phyloP scores from a whole-genome alignment of 1,140 invertebrate genomes.

The Temnothorax longispinosus region DNA sequence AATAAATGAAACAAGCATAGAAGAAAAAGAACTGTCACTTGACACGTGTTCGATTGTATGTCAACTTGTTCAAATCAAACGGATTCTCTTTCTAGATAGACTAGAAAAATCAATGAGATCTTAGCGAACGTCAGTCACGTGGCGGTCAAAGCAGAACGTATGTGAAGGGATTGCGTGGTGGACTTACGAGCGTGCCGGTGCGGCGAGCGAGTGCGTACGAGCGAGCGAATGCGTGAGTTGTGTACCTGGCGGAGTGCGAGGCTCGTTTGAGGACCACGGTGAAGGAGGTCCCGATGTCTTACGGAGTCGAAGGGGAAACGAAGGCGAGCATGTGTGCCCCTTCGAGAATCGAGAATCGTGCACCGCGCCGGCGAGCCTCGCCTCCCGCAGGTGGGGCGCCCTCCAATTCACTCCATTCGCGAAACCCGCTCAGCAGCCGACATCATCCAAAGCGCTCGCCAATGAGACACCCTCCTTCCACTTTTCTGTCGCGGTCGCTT shows the following conservation, averaged over 20 bases:
- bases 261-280: constrained; percentile 84
- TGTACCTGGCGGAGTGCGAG: constrained; percentile 84
- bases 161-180: constrained; percentile 45
- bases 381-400: constrained; percentile 64
- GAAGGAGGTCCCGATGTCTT: constrained; percentile 85
- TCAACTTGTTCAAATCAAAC: neutral
- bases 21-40: neutral
- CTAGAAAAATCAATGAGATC: neutral
- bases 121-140: neutral
- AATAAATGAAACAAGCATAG: no score
- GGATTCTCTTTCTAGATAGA: neutral
- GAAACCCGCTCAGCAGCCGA: constrained; percentile 57
- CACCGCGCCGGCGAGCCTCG: constrained; percentile 60
- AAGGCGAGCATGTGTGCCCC: constrained; percentile 80
- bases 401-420: constrained; percentile 64
- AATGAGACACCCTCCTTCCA: constrained; percentile 2
- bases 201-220: constrained; percentile 21
- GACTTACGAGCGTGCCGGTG: constrained; percentile 73
- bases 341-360: constrained; percentile 82
- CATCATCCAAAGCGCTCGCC: constrained; percentile 12
- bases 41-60: neutral
- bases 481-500: neutral
- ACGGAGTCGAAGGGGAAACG: constrained; percentile 75
- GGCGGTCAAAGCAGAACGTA: neutral
- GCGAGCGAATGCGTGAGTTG: constrained; percentile 79